Conservation (phyloP, 2,797 vertebrate genomes). For the Scolopax bukidnonensis region DNA sequence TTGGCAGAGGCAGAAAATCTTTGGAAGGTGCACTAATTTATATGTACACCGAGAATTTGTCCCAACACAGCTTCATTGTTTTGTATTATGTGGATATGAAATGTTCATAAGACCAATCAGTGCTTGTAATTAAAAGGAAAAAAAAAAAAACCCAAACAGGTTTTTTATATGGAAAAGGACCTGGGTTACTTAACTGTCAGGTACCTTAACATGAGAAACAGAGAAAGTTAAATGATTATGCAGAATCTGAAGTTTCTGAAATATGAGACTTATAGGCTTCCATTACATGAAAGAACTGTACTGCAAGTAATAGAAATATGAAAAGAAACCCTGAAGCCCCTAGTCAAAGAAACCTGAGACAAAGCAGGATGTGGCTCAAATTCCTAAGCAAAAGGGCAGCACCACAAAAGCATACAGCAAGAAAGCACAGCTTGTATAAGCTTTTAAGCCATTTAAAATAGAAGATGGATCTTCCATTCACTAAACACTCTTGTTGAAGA, state of each 20-base stretch:
- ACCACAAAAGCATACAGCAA: constrained; percentile 12
- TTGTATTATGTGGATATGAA: background rate
- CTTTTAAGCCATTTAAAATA: background rate
- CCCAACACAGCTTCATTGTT: background rate
- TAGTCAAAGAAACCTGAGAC: background rate
- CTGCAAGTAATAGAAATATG: background rate
- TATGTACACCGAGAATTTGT: background rate
- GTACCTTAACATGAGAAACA: background rate
- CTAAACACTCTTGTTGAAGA: background rate
- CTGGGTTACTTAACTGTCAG: background rate
- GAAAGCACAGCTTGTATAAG: constrained; percentile 5
- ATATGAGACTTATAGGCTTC: background rate
- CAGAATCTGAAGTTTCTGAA: background rate
- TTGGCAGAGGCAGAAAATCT: background rate
- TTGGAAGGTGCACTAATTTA: background rate
- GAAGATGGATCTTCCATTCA: background rate
- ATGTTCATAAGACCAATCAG: background rate
- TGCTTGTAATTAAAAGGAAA: background rate
- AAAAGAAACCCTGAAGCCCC: background rate
- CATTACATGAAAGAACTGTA: background rate
- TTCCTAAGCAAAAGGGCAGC: constrained; percentile 6
- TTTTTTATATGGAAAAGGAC: background rate
- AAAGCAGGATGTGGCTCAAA: constrained; percentile 20
- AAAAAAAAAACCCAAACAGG: too few relatives aligned
- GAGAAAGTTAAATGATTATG: constrained; percentile 3